Conservation (phyloP, 2,888 invertebrate genomes). For the Rhopalosiphum nymphaeae region DNA sequence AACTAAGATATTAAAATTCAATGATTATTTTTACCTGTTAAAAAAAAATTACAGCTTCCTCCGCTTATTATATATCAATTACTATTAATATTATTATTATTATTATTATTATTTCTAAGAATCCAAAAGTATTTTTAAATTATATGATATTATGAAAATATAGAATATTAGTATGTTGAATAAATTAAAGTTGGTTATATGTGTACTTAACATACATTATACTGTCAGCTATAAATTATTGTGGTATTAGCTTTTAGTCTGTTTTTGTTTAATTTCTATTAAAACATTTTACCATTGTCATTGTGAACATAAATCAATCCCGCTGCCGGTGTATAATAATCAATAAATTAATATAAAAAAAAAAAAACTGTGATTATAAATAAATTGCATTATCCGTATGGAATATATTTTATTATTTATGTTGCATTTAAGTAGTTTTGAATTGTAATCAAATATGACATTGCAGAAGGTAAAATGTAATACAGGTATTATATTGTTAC, state of each 20-base stretch:
- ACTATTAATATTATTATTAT: not conserved
- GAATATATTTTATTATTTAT: not conserved
- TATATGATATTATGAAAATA: not conserved
- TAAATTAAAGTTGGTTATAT: not conserved
- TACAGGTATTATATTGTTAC: not conserved
- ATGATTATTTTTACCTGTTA: not conserved
- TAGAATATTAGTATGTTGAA: not conserved
- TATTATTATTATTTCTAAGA: not conserved
- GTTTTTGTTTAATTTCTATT: conserved; percentile 5
- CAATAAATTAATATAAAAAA: not conserved
- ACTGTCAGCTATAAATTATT: not conserved
- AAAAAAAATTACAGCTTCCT: not conserved
- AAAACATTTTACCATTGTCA: not conserved
- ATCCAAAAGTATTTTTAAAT: not conserved
- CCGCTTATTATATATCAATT: not conserved
- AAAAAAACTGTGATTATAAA: not conserved
- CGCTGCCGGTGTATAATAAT: not conserved
- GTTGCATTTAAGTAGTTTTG: not conserved
- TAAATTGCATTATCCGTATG: not conserved
- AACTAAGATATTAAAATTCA: not conserved
- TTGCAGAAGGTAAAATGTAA: not conserved
- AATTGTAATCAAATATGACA: not conserved
- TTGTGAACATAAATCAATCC: not conserved
- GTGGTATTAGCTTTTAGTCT: not conserved
- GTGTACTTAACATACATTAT: not conserved